Percentiles rank a stretch among this genome's conserved stretches.
Conservation (phyloP, 2,888 invertebrate species). For the Cactoblastis cactorum region DNA sequence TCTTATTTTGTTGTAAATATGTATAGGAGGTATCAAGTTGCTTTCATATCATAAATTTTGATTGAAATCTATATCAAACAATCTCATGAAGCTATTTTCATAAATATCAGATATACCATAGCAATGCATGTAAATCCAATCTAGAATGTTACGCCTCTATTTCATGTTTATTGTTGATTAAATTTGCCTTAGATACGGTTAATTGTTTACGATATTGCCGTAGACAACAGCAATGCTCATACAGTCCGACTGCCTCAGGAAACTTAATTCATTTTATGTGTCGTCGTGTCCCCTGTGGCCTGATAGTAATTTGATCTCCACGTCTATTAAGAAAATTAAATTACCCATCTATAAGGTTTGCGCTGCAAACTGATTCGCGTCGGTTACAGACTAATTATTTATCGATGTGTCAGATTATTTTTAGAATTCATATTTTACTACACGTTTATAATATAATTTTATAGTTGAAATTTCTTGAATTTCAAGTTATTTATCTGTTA, state of each 20-base stretch:
- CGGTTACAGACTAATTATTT: constrained; percentile 8
- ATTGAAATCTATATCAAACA: constrained; percentile 5
- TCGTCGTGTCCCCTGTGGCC: constrained; percentile 48
- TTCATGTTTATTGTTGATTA: constrained; percentile 29
- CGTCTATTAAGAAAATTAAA: constrained; percentile 58
- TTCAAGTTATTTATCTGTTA: constrained; percentile 1
- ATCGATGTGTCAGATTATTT: not conserved
- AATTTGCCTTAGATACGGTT: constrained; percentile 30
- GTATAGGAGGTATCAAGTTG: not conserved
- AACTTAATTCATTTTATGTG: constrained; percentile 57
- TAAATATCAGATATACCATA: not conserved
- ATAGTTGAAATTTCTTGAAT: not conserved
- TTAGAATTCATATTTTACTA: not conserved
- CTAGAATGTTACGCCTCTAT: constrained; percentile 16
- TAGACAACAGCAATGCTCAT: constrained; percentile 27
- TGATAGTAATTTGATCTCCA: constrained; percentile 55
- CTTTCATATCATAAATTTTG: not conserved
- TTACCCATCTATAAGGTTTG: constrained; percentile 35
- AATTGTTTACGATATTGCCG: constrained; percentile 41
- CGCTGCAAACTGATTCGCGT: constrained; percentile 2
- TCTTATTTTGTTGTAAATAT: not conserved
- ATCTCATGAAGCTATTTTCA: constrained; percentile 7
- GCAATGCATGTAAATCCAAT: constrained; percentile 13
- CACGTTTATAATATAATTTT: not conserved
- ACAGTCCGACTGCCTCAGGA: constrained; percentile 42